Evolutionary conservation across 2,113 vertebrate genomes (phyloP).

Genomic region (Pongo pygmaeus): DNA sequence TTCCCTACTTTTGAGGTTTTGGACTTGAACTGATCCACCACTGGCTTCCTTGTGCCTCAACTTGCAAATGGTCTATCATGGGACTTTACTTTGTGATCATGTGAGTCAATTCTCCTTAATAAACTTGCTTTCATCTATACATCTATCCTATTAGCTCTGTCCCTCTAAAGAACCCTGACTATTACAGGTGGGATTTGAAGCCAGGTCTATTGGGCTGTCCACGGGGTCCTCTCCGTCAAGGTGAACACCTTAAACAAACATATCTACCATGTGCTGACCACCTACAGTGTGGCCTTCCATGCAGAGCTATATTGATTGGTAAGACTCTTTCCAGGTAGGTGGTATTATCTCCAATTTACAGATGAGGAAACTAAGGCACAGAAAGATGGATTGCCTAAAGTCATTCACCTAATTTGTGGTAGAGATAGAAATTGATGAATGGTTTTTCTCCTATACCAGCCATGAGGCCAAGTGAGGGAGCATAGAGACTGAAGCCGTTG

Average conservation of each 20-base stretch:
- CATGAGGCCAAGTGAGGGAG: not conserved
- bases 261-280: not conserved
- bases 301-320: fast-evolving
- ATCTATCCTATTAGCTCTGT: too few relatives aligned
- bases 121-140: too few relatives aligned
- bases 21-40: too few relatives aligned
- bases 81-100: too few relatives aligned
- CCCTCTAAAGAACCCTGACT: too few relatives aligned
- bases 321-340: not conserved
- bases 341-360: not conserved
- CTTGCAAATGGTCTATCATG: too few relatives aligned
- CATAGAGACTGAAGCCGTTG: not conserved
- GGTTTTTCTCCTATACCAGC: fast-evolving
- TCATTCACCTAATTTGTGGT: not conserved
- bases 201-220: not conserved
- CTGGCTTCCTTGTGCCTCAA: too few relatives aligned
- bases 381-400: not conserved
- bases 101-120: too few relatives aligned
- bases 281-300: fast-evolving
- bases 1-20: too few relatives aligned
- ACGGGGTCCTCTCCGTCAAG: not conserved
- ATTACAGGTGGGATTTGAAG: not conserved
- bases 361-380: not conserved
- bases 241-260: not conserved
- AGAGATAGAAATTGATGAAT: not conserved